These are phyloP conservation scores for Trissolcus japonicus DNA, from an alignment of 2,888 invertebrate genomes.

Conservation along the genomic window DNA sequence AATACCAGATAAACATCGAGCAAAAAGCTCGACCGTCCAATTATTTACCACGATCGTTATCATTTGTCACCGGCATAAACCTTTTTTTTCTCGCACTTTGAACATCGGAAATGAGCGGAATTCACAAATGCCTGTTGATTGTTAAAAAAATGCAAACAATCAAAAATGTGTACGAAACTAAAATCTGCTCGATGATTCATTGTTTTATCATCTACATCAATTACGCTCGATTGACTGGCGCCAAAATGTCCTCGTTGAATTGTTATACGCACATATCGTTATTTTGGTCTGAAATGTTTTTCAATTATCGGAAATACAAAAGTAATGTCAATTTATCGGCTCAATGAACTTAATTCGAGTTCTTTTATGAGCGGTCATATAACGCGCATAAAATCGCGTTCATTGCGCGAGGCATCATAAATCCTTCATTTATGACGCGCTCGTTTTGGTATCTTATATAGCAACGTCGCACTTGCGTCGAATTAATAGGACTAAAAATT, in stretches of 20 bases:
- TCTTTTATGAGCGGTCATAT: conserved; percentile 48
- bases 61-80: background rate
- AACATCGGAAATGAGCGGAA: too few species aligned
- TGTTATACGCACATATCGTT: too few species aligned
- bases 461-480: conserved; percentile 60
- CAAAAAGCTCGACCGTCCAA: background rate
- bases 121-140: too few species aligned
- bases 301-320: background rate
- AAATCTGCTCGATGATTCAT: too few species aligned
- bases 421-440: conserved; percentile 62
- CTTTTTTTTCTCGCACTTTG: background rate
- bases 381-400: conserved; percentile 52
- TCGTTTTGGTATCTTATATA: conserved; percentile 38
- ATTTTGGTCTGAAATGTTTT: too few species aligned
- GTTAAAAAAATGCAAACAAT: too few species aligned
- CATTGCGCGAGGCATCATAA: conserved; percentile 59
- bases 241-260: too few species aligned
- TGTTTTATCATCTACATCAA: too few species aligned
- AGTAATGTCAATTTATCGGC: background rate
- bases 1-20: conserved; percentile 20
- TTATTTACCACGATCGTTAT: background rate
- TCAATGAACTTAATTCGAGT: conserved; percentile 18
- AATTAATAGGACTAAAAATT: conserved; percentile 64
- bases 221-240: too few species aligned
- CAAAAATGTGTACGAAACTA: too few species aligned